Percentiles rank a stretch among this genome's conserved stretches.
Conservation (phyloP, 2,888 invertebrate genomes). For the Catocala nupta region DNA sequence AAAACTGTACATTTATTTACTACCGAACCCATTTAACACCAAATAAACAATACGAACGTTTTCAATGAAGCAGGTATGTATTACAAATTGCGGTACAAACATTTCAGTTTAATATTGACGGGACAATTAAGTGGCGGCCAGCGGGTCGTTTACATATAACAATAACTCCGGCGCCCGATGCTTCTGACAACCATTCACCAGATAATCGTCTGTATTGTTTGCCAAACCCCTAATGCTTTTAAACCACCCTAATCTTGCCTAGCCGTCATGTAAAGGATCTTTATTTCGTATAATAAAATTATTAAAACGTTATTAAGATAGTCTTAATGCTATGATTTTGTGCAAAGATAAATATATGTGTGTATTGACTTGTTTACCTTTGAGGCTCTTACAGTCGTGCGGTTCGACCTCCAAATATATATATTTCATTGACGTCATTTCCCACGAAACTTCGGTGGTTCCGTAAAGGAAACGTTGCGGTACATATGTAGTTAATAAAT, state of each 20-base stretch:
- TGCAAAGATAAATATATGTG: neutral
- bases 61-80: constrained; percentile 19
- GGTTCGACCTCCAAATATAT: constrained; percentile 22
- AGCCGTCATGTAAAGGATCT: constrained; percentile 70
- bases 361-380: constrained; percentile 16
- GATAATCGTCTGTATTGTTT: constrained; percentile 80
- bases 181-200: constrained; percentile 76
- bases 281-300: constrained; percentile 71
- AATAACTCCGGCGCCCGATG: constrained; percentile 69
- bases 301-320: constrained; percentile 46
- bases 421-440: constrained; percentile 30
- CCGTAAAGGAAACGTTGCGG: constrained; percentile 30
- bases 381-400: constrained; percentile 29
- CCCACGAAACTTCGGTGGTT: constrained; percentile 30
- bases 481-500: constrained; percentile 40
- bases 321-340: constrained; percentile 26
- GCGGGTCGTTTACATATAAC: constrained; percentile 75
- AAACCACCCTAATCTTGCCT: constrained; percentile 73
- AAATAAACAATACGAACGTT: neutral
- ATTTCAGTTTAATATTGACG: constrained; percentile 63
- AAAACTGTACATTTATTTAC: too few species aligned
- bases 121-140: constrained; percentile 66
- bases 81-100: constrained; percentile 42
- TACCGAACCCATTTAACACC: neutral
- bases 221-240: constrained; percentile 75